phyloP scores from a whole-genome alignment of 1,140 invertebrate species.

The Andricus grossulariae region DNA sequence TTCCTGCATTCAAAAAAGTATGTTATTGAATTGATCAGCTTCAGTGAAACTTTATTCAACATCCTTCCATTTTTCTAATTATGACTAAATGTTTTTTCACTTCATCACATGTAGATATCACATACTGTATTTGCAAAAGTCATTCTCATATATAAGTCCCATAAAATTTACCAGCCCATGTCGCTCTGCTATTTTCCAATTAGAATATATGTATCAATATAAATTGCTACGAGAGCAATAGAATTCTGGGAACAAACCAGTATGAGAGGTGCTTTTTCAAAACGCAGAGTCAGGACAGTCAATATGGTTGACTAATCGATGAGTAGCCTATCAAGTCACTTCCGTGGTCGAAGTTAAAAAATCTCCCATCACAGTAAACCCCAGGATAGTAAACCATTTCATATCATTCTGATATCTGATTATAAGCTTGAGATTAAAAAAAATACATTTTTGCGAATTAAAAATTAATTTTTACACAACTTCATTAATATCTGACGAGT shows the following conservation, averaged over 20 bases:
- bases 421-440: no score
- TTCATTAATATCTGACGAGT: no score
- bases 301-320: neutral
- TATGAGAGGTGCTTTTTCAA: neutral
- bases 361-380: neutral
- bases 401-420: no score
- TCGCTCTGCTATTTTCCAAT: constrained; percentile 6
- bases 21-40: no score
- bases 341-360: neutral
- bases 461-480: no score
- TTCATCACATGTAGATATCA: neutral
- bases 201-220: constrained; percentile 3
- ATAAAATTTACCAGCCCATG: neutral
- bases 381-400: no score
- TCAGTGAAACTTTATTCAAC: no score
- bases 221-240: neutral
- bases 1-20: no score
- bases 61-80: no score
- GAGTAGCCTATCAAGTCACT: constrained; percentile 7
- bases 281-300: neutral
- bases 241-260: neutral
- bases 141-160: neutral
- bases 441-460: no score
- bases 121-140: constrained; percentile 3
- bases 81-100: neutral